phyloP scores from a whole-genome alignment of 53 echinoderm and acorn worm species.

The Glandiceps talaboti region DNA sequence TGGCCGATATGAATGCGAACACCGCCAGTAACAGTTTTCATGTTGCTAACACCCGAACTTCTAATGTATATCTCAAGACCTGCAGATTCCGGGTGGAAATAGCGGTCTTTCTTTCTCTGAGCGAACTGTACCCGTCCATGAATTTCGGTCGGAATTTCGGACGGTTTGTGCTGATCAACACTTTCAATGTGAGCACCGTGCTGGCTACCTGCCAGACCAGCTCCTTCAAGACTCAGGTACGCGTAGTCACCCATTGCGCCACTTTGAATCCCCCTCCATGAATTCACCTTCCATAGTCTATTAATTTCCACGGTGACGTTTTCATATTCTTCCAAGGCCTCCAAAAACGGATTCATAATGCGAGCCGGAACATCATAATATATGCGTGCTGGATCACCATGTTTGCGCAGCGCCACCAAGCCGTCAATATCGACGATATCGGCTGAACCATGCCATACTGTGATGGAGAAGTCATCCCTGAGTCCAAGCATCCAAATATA shows the following conservation, averaged over 20 bases:
- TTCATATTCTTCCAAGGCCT: conserved; percentile 15
- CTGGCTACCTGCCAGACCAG: conserved; percentile 31
- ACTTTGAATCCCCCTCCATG: conserved; percentile 25
- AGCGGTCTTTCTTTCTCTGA: not conserved
- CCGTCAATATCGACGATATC: conserved; percentile 36
- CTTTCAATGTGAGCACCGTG: conserved; percentile 38
- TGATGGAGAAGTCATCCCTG: conserved; percentile 47
- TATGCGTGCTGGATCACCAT: conserved; percentile 46
- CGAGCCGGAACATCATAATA: conserved; percentile 47
- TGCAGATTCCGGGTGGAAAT: not conserved
- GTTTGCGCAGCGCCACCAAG: conserved; percentile 27
- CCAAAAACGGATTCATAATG: conserved; percentile 18
- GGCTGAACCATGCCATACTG: conserved; percentile 38
- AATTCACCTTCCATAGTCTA: conserved; percentile 24
- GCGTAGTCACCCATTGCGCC: conserved; percentile 22
- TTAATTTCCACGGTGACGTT: conserved; percentile 15
- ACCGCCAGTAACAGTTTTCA: not conserved
- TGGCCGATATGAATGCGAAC: not conserved
- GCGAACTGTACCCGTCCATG: not conserved
- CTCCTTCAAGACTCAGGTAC: conserved; percentile 46
- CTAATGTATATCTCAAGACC: not conserved
- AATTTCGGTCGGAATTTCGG: not conserved
- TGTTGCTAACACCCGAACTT: not conserved
- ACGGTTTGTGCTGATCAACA: conserved; percentile 19
- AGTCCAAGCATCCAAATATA: conserved; percentile 57